These are phyloP conservation scores for Ophion ventricosus DNA, from an alignment of 2,888 invertebrate genomes.

Conservation along the genomic window DNA sequence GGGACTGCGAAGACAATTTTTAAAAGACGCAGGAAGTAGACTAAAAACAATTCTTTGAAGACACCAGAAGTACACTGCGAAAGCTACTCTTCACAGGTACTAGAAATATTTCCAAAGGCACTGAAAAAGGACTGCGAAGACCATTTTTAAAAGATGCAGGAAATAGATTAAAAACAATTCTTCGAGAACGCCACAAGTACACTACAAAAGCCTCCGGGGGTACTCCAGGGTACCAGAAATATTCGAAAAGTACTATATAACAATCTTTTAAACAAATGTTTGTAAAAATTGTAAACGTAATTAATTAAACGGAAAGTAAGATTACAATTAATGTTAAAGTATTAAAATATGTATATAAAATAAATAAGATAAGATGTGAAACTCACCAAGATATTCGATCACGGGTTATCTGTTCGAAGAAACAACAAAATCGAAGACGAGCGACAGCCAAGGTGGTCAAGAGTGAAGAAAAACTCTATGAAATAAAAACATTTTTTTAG, in stretches of 20 bases:
- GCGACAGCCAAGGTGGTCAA: constrained; percentile 9
- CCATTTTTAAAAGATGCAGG: constrained; percentile 6
- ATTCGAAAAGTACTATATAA: constrained; percentile 7
- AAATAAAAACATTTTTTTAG: no score
- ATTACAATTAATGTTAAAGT: constrained; percentile 3
- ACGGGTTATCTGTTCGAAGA: constrained; percentile 4
- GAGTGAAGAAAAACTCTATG: constrained; percentile 19
- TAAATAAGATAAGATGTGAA: constrained; percentile 23
- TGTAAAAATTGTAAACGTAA: constrained; percentile 3
- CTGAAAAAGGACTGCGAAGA: constrained; percentile 8
- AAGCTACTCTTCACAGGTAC: constrained; percentile 7
- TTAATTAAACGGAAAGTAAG: constrained; percentile 1
- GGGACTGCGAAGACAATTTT: constrained; percentile 15
- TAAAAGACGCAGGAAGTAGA: constrained; percentile 12
- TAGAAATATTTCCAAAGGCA: constrained; percentile 6
- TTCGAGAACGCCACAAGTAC: neutral
- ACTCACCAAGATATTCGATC: constrained; percentile 29
- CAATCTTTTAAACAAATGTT: neutral
- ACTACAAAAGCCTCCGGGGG: constrained; percentile 8
- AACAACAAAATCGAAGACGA: constrained; percentile 9
- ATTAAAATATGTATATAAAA: constrained; percentile 5
- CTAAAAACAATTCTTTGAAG: constrained; percentile 10
- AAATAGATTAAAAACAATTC: constrained; percentile 16
- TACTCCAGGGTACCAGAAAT: constrained; percentile 7
- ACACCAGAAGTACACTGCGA: constrained; percentile 4